Evolutionary conservation across 2,113 vertebrate species (phyloP).

Genomic region (Scomber japonicus): DNA sequence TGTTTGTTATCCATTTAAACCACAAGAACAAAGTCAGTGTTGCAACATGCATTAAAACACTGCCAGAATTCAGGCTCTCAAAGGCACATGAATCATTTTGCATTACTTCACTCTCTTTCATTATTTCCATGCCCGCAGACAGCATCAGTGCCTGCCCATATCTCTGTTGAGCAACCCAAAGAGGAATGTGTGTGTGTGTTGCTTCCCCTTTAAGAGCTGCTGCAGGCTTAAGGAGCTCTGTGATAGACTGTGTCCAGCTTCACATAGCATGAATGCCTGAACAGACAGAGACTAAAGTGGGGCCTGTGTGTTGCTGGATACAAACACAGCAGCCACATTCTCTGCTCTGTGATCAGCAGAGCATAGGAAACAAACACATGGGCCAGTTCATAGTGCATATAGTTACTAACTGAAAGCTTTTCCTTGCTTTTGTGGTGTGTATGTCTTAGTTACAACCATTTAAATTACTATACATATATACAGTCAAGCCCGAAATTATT

Average conservation of each 20-base stretch:
- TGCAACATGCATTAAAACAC: not conserved
- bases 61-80: not conserved
- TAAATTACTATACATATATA: too few relatives aligned
- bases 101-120: not conserved
- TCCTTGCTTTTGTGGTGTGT: too few relatives aligned
- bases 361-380: slow-evolving; percentile 5
- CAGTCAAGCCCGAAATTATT: too few relatives aligned
- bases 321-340: slow-evolving; percentile 29
- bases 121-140: not conserved
- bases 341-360: slow-evolving; percentile 22
- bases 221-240: slow-evolving; percentile 33
- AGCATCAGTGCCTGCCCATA: not conserved
- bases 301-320: slow-evolving; percentile 20
- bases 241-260: slow-evolving; percentile 43
- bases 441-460: too few relatives aligned
- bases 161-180: not conserved
- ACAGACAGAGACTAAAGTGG: slow-evolving; percentile 63
- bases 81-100: not conserved
- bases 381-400: not conserved
- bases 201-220: slow-evolving; percentile 55
- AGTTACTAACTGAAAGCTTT: too few relatives aligned
- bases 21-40: too few relatives aligned
- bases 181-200: slow-evolving; percentile 20
- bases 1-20: not conserved
- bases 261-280: slow-evolving; percentile 69